Evolutionary conservation across 2,888 invertebrate genomes (phyloP).

Genomic region (Lycophotia porphyrea): DNA sequence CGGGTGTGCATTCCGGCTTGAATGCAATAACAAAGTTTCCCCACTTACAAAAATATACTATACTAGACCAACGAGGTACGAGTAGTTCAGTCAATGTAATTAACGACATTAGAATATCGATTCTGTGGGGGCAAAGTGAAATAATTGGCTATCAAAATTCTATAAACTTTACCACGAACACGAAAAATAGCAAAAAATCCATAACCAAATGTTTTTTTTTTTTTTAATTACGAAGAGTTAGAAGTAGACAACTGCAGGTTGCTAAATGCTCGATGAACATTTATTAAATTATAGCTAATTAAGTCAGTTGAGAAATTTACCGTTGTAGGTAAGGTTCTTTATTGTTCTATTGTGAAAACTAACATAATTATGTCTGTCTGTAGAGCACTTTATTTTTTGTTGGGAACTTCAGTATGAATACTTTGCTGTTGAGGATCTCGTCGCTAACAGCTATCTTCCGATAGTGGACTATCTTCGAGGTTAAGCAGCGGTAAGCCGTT

Average conservation of each 20-base stretch:
- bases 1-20: too few species aligned
- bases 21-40: too few species aligned
- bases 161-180: neutral
- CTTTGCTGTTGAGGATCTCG: neutral
- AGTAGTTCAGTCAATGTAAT: neutral
- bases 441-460: neutral
- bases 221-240: neutral
- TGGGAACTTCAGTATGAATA: neutral
- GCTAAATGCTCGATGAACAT: conserved; percentile 15
- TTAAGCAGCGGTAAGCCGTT: neutral
- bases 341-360: neutral
- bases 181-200: neutral
- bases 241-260: neutral
- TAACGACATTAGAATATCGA: neutral
- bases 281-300: conserved; percentile 39
- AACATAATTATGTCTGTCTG: neutral
- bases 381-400: neutral
- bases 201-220: neutral
- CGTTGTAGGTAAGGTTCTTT: neutral
- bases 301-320: neutral
- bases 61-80: too few species aligned
- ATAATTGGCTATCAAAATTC: neutral
- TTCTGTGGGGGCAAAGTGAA: neutral
- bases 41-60: too few species aligned
- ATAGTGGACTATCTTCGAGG: neutral